Conservation (phyloP, 2,113 vertebrate genomes). For the Psittacula cyanocephala region DNA sequence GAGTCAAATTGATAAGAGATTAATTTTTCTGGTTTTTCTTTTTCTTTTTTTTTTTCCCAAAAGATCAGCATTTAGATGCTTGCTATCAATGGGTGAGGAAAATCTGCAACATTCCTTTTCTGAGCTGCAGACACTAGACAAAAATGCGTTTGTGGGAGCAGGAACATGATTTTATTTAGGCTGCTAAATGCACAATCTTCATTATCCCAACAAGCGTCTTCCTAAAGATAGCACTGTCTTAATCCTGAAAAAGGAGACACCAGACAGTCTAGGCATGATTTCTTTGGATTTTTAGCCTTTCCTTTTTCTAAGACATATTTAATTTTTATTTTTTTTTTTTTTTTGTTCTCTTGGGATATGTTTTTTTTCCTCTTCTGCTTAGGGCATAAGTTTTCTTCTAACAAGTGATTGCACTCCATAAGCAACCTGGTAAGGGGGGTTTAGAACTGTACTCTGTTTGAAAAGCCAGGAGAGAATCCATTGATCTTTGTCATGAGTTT, state of each 20-base stretch:
- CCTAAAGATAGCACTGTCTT: conserved; percentile 43
- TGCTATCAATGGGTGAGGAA: conserved; percentile 52
- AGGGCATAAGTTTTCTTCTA: background rate
- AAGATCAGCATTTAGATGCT: conserved; percentile 68
- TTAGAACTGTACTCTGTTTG: conserved; percentile 37
- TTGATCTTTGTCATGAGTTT: background rate
- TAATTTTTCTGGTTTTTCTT: conserved; percentile 54
- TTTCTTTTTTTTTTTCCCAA: conserved; percentile 4
- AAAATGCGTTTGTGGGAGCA: conserved; percentile 65
- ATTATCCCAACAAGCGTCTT: conserved; percentile 38
- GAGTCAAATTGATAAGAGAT: conserved; percentile 72
- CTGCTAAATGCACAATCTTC: conserved; percentile 63
- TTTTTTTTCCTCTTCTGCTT: background rate
- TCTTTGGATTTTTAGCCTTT: conserved; percentile 36
- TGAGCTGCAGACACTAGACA: conserved; percentile 63
- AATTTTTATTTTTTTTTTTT: background rate
- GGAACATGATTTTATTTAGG: conserved; percentile 68
- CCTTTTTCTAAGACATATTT: background rate
- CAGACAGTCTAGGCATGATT: conserved; percentile 36
- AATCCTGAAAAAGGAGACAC: conserved; percentile 52
- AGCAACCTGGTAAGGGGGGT: background rate
- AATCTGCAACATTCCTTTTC: conserved; percentile 65
- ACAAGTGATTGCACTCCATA: background rate
- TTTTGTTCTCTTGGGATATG: background rate
- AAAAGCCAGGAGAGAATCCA: conserved; percentile 7